Percentiles rank a stretch among this genome's conserved stretches.
Evolutionary conservation across 2,797 vertebrate genomes (phyloP).

Genomic region (Oophaga sylvatica): DNA sequence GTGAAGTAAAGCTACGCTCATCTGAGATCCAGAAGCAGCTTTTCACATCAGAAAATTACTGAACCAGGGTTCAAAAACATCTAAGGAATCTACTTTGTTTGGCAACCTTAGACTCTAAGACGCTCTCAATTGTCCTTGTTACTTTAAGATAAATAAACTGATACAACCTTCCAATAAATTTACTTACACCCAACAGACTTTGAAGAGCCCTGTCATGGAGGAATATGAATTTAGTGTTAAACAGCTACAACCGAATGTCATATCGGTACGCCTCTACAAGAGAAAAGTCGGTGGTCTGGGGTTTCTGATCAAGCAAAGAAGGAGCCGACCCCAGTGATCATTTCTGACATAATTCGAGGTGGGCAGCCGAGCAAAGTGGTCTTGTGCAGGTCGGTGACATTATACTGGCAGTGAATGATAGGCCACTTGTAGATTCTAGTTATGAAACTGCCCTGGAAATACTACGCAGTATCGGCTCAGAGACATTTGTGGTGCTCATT

Average conservation of each 20-base stretch:
- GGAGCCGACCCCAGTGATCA: constrained; percentile 94
- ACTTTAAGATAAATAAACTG: constrained; percentile 24
- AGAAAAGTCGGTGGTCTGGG: constrained; percentile 93
- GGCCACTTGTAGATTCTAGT: constrained; percentile 90
- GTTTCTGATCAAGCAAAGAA: constrained; percentile 93
- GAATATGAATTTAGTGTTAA: constrained; percentile 88
- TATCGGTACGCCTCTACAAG: constrained; percentile 95
- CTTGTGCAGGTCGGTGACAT: constrained; percentile 97
- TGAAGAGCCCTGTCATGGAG: constrained; percentile 81
- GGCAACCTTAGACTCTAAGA: not conserved
- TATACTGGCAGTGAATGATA: constrained; percentile 92
- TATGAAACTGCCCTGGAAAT: constrained; percentile 91
- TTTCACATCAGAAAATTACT: constrained; percentile 62
- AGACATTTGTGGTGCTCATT: constrained; percentile 93
- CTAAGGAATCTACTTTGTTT: constrained; percentile 19
- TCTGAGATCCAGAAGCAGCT: constrained; percentile 38
- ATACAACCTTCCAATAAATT: constrained; percentile 16
- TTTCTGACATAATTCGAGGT: constrained; percentile 94
- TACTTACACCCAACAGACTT: not conserved
- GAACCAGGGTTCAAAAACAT: constrained; percentile 36
- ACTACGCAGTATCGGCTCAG: constrained; percentile 86
- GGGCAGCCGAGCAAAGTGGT: constrained; percentile 93
- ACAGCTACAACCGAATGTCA: constrained; percentile 97
- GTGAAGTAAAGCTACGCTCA: constrained; percentile 62
- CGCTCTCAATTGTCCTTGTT: constrained; percentile 2